phyloP scores from a whole-genome alignment of 1,140 invertebrate genomes.

The Heliconius nattereri region DNA sequence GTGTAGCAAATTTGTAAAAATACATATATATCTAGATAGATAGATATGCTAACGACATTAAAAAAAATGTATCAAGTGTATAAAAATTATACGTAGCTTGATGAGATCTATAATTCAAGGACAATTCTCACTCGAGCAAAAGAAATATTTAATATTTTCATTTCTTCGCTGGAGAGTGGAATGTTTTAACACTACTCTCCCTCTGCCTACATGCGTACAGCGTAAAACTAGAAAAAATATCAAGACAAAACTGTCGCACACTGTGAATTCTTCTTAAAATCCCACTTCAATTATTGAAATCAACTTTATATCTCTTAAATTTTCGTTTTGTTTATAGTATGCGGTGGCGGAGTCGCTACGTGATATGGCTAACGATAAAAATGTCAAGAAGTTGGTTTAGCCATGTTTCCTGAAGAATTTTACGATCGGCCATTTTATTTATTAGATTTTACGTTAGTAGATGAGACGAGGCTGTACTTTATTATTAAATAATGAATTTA shows the following conservation, averaged over 20 bases:
- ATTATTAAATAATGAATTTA: not conserved
- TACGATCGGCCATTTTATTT: slow-evolving; percentile 43
- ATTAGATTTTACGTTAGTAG: slow-evolving; percentile 34
- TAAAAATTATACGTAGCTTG: no score
- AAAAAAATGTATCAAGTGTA: no score
- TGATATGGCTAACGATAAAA: slow-evolving; percentile 42
- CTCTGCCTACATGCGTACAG: no score
- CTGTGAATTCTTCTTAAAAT: not conserved
- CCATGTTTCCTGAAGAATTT: slow-evolving; percentile 38
- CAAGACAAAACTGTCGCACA: slow-evolving; percentile 15
- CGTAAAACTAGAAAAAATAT: not conserved
- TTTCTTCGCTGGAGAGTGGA: no score
- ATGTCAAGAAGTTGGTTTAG: slow-evolving; percentile 44
- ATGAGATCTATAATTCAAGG: no score
- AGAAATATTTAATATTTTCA: no score
- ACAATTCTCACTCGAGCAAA: no score
- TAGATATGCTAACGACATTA: no score
- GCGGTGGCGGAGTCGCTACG: slow-evolving; percentile 27
- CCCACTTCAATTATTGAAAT: slow-evolving; percentile 42
- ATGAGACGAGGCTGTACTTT: slow-evolving; percentile 4
- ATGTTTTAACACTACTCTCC: no score
- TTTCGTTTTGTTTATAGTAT: slow-evolving; percentile 47
- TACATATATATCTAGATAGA: no score
- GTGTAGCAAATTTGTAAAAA: no score
- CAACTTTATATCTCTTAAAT: slow-evolving; percentile 46